These are phyloP conservation scores for Artibeus jamaicensis DNA, from an alignment of 2,797 vertebrate species.

Conservation along the genomic window DNA sequence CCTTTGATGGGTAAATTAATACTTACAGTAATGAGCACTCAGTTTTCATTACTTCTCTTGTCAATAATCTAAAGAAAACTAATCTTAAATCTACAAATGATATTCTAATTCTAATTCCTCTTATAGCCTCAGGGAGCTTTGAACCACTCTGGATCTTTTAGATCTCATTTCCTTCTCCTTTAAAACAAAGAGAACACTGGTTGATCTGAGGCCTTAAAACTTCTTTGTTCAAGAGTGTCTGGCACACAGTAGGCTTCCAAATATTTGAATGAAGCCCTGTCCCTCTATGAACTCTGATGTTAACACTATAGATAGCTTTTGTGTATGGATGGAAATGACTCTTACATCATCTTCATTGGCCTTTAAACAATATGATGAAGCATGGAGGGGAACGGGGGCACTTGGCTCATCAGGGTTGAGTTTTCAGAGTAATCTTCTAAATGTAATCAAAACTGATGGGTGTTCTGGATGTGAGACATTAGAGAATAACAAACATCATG, in stretches of 20 bases:
- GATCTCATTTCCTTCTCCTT: neutral
- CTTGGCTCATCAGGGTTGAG: neutral
- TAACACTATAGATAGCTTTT: neutral
- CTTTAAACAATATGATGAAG: neutral
- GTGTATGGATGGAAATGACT: neutral
- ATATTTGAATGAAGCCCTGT: neutral
- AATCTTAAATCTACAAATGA: neutral
- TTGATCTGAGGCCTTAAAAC: neutral
- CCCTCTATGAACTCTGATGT: neutral
- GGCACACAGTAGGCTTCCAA: neutral
- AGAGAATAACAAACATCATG: neutral
- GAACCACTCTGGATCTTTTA: neutral
- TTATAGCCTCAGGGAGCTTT: neutral
- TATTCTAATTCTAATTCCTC: neutral
- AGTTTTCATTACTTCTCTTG: neutral
- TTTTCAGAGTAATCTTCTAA: neutral
- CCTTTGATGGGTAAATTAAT: neutral
- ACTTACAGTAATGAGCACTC: neutral
- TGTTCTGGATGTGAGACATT: neutral
- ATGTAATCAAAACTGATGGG: neutral
- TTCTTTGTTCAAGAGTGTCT: neutral
- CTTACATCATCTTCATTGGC: neutral
- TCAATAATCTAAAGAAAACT: neutral
- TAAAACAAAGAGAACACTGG: neutral
- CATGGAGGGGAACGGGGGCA: accelerated